Evolutionary conservation across 2,797 vertebrate species (phyloP).

Genomic region (Sciurus vulgaris): DNA sequence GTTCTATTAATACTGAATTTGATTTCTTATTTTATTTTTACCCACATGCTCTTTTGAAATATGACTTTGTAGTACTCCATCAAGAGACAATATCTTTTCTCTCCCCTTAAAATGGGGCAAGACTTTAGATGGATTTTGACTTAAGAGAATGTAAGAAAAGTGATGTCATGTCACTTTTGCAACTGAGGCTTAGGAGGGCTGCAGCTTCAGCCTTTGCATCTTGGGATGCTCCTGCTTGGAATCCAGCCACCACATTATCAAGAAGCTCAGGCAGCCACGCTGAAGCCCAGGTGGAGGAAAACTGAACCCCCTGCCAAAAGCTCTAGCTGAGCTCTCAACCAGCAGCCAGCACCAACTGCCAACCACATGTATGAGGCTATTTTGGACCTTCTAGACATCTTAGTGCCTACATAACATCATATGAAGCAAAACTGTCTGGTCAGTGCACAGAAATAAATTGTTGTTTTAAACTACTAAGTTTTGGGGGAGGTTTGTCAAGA

Average conservation of each 20-base stretch:
- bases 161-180: neutral
- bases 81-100: conserved; percentile 23
- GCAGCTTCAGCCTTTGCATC: neutral
- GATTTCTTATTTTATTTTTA: neutral
- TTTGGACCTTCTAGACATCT: conserved; percentile 58
- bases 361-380: conserved; percentile 42
- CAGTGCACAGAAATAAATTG: conserved; percentile 23
- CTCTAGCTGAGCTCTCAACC: conserved; percentile 43
- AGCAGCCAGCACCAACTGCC: conserved; percentile 55
- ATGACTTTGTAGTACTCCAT: neutral
- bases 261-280: conserved; percentile 15
- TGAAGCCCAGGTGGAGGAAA: conserved; percentile 39
- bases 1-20: neutral
- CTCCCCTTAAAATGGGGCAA: neutral
- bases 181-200: neutral
- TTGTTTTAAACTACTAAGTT: conserved; percentile 54
- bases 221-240: conserved; percentile 20
- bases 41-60: neutral
- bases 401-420: conserved; percentile 21
- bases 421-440: conserved; percentile 16
- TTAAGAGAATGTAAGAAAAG: neutral
- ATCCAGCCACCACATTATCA: conserved; percentile 18
- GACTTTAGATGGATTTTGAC: neutral
- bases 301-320: conserved; percentile 30
- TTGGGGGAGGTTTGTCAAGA: neutral